These are phyloP conservation scores for Stegodyphus mimosarum DNA, from an alignment of 1,140 invertebrate genomes.

Conservation along the genomic window DNA sequence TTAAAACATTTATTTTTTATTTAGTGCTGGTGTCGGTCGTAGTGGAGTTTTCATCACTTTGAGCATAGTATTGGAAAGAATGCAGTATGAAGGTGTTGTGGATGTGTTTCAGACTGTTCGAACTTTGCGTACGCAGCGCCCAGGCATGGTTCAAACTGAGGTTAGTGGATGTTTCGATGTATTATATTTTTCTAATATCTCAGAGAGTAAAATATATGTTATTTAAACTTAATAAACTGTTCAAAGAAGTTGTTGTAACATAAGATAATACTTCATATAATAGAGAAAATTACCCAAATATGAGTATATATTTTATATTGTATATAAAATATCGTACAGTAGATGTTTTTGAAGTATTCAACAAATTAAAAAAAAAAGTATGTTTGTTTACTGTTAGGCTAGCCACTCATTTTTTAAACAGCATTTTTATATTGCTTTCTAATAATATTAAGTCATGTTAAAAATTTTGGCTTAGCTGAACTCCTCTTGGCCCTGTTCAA, in stretches of 20 bases:
- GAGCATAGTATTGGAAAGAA: constrained; percentile 95
- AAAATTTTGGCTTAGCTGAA: too few relatives aligned
- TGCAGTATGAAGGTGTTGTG: constrained; percentile 99
- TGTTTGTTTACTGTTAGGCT: too few relatives aligned
- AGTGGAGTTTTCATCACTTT: constrained; percentile 99
- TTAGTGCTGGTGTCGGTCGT: constrained; percentile 89
- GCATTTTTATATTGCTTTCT: too few relatives aligned
- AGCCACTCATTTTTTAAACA: too few relatives aligned
- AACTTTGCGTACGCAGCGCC: constrained; percentile 95
- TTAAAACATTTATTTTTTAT: constrained; percentile 4
- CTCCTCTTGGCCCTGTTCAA: too few relatives aligned
- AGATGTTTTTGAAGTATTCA: neutral
- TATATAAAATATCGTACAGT: neutral
- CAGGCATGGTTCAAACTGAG: constrained; percentile 99
- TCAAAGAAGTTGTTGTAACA: neutral
- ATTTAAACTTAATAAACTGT: neutral
- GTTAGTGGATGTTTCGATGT: neutral
- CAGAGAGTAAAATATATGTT: neutral
- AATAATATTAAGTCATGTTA: too few relatives aligned
- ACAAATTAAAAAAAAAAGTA: too few relatives aligned
- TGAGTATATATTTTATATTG: neutral
- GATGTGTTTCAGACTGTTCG: constrained; percentile 99
- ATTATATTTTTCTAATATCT: neutral
- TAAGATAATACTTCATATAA: neutral
- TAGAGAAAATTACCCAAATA: too few relatives aligned